A percentile compares a stretch with the other conserved stretches of the same genome.
Evolutionary conservation across 2,888 invertebrate species (phyloP).

Genomic region (Actias luna): DNA sequence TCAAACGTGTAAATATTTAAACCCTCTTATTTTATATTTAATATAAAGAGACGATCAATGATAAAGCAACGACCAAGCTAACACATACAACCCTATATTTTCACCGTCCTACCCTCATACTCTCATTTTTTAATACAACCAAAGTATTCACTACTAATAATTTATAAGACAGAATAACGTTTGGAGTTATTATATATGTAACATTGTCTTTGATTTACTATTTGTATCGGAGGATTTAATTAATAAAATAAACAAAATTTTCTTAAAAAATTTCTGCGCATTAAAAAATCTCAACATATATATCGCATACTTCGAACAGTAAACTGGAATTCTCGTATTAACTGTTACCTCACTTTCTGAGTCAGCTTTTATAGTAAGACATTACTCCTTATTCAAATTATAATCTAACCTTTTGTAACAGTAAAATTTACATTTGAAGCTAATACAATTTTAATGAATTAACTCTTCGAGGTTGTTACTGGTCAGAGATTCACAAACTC

Average conservation of each 20-base stretch:
- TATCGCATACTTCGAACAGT: not conserved
- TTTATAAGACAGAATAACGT: no score
- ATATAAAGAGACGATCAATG: no score
- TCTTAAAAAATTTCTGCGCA: not conserved
- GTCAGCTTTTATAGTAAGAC: not conserved
- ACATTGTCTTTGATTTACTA: no score
- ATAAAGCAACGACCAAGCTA: no score
- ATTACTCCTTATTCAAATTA: constrained; percentile 7
- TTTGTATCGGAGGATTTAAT: not conserved
- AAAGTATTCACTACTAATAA: no score
- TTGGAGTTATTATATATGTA: no score
- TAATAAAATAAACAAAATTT: not conserved
- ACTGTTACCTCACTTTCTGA: not conserved
- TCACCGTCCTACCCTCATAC: no score
- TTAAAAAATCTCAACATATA: not conserved
- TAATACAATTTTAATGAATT: not conserved
- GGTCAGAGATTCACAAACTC: not conserved
- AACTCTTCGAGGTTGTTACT: not conserved
- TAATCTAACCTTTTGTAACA: constrained; percentile 17
- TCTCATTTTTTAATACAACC: no score
- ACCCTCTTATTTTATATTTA: no score
- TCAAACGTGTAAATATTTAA: no score
- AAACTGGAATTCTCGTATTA: not conserved
- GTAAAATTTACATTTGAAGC: not conserved
- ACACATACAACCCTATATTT: no score